A percentile compares a stretch with the other conserved stretches of the same genome.
Conservation (phyloP, 2,797 vertebrate genomes). For the Eurystomus glaucurus region DNA sequence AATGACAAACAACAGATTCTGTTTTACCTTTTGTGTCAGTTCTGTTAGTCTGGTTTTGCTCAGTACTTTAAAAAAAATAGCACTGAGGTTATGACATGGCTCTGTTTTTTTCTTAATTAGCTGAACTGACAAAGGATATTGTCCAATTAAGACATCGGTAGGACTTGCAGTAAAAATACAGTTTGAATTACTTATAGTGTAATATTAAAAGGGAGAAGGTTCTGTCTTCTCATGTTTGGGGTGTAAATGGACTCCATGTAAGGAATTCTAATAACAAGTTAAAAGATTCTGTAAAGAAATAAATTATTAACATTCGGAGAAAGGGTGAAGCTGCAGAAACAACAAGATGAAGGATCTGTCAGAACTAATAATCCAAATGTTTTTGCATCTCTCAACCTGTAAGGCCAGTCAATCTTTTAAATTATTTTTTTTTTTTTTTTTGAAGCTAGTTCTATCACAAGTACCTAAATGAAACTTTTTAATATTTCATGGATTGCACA, state of each 20-base stretch:
- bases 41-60: not conserved
- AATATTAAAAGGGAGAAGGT: not conserved
- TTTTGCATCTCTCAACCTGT: not conserved
- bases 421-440: not conserved
- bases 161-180: not conserved
- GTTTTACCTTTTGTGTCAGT: not conserved
- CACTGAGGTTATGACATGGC: accelerated
- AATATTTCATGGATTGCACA: slow-evolving; percentile 53
- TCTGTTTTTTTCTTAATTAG: not conserved
- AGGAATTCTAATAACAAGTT: not conserved
- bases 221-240: not conserved
- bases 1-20: not conserved
- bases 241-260: not conserved
- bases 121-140: not conserved
- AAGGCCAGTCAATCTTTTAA: not conserved
- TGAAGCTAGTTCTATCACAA: not conserved
- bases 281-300: not conserved
- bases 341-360: not conserved
- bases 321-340: not conserved
- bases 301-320: not conserved
- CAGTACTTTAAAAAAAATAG: not conserved
- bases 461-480: slow-evolving; percentile 32
- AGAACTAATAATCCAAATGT: not conserved
- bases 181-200: not conserved
- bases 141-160: not conserved